Conservation (phyloP, 2,113 vertebrate genomes). For the Octodon degus region DNA sequence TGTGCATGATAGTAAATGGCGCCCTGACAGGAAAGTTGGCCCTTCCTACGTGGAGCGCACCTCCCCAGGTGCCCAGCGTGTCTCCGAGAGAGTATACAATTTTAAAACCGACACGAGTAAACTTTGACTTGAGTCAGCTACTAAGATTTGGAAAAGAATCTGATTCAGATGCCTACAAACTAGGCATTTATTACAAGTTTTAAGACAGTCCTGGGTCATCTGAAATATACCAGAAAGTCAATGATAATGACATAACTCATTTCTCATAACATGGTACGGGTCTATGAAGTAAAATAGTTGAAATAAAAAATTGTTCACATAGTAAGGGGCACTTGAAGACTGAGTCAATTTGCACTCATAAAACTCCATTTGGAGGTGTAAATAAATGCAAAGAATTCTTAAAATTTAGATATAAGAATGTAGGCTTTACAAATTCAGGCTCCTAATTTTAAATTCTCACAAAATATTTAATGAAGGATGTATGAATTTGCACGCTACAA, state of each 20-base stretch:
- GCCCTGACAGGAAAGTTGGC: background rate
- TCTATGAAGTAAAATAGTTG: background rate
- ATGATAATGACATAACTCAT: slow-evolving; percentile 11
- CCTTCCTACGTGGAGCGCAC: background rate
- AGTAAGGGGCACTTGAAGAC: background rate
- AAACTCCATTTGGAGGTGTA: slow-evolving; percentile 39
- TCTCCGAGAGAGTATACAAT: background rate
- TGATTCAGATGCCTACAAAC: slow-evolving; percentile 48
- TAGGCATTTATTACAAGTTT: slow-evolving; percentile 43
- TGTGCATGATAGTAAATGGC: background rate
- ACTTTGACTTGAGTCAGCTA: slow-evolving; percentile 38
- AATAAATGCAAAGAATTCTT: slow-evolving; percentile 19
- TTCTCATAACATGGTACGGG: background rate
- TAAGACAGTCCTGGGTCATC: background rate
- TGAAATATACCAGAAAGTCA: background rate
- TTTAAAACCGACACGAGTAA: slow-evolving; percentile 35
- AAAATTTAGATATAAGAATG: slow-evolving; percentile 50
- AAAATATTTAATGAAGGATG: slow-evolving; percentile 43
- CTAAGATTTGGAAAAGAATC: slow-evolving; percentile 66
- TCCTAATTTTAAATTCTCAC: slow-evolving; percentile 35
- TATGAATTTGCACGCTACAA: background rate
- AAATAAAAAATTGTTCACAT: slow-evolving; percentile 22
- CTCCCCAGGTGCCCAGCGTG: background rate
- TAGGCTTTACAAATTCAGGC: slow-evolving; percentile 48
- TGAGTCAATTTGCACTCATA: background rate